These are phyloP conservation scores for Seriola dumerili DNA, from an alignment of 2,113 vertebrate species.

Conservation along the genomic window DNA sequence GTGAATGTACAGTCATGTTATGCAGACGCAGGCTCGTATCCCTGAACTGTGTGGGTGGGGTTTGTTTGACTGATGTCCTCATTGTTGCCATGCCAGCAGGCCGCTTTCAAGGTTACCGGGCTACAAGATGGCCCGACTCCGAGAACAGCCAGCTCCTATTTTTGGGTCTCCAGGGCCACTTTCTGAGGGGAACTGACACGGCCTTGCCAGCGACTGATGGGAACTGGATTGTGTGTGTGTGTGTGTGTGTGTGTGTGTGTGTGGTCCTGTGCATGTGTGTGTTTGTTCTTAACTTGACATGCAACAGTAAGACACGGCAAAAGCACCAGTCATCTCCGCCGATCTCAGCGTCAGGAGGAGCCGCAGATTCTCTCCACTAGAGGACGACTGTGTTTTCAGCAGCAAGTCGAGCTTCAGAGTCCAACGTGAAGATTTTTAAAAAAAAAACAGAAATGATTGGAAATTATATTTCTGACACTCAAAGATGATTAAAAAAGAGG, in stretches of 20 bases:
- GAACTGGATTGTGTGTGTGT: slow-evolving; percentile 27
- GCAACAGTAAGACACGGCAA: not conserved
- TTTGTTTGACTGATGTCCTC: slow-evolving; percentile 38
- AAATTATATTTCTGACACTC: not conserved
- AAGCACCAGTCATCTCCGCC: not conserved
- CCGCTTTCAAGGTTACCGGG: slow-evolving; percentile 50
- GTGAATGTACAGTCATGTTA: not conserved
- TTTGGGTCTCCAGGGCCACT: slow-evolving; percentile 60
- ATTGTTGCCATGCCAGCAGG: slow-evolving; percentile 46
- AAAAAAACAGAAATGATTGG: not conserved
- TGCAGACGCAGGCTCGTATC: not conserved
- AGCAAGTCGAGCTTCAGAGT: no score
- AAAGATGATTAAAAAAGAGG: no score
- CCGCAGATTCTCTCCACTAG: slow-evolving; percentile 32
- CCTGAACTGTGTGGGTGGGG: slow-evolving; percentile 7
- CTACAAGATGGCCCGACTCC: slow-evolving; percentile 32
- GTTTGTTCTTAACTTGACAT: not conserved
- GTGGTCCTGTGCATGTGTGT: slow-evolving; percentile 28
- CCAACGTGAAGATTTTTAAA: no score
- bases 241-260: slow-evolving; percentile 27
- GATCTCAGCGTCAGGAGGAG: not conserved
- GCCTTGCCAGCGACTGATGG: slow-evolving; percentile 46
- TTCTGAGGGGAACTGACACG: slow-evolving; percentile 43
- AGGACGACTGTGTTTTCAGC: not conserved
- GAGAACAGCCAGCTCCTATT: slow-evolving; percentile 59